phyloP scores from a whole-genome alignment of 2,888 invertebrate genomes.

The Micoletzkya japonica region DNA sequence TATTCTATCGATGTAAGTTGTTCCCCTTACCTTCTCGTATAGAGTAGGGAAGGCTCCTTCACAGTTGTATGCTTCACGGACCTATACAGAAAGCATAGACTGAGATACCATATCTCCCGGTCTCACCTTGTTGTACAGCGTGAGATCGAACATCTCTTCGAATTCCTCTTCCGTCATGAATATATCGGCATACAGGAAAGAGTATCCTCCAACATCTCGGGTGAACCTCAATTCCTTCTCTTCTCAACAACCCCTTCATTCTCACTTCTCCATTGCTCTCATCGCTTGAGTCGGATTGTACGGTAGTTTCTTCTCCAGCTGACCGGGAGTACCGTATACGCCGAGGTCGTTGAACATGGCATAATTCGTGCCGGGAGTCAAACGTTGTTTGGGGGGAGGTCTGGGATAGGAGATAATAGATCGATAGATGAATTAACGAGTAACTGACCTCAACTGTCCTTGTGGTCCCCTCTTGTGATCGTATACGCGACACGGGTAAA shows the following conservation, averaged over 20 bases:
- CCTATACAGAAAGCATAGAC: slow-evolving; percentile 30
- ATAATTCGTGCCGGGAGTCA: slow-evolving; percentile 74
- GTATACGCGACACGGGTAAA: slow-evolving; percentile 75
- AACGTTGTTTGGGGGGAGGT: slow-evolving; percentile 70
- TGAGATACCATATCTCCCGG: neutral
- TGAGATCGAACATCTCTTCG: slow-evolving; percentile 75
- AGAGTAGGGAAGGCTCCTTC: slow-evolving; percentile 73
- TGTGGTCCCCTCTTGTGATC: slow-evolving; percentile 70
- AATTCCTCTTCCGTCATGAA: slow-evolving; percentile 75
- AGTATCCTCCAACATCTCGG: slow-evolving; percentile 73
- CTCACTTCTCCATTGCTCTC: slow-evolving; percentile 73
- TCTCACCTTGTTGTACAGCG: slow-evolving; percentile 72
- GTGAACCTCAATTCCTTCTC: slow-evolving; percentile 71
- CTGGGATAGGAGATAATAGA: slow-evolving; percentile 40
- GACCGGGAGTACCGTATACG: slow-evolving; percentile 75
- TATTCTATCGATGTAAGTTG: neutral
- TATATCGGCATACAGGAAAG: slow-evolving; percentile 75
- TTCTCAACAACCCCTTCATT: no score
- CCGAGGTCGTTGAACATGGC: slow-evolving; percentile 76
- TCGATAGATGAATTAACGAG: neutral
- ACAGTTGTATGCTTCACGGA: slow-evolving; percentile 64
- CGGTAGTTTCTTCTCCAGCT: slow-evolving; percentile 68
- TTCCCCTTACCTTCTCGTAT: slow-evolving; percentile 69
- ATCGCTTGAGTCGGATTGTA: slow-evolving; percentile 74
- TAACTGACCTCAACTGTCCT: slow-evolving; percentile 50